Conservation (phyloP, 2,888 invertebrate genomes). For the Callyntrura sp. region DNA sequence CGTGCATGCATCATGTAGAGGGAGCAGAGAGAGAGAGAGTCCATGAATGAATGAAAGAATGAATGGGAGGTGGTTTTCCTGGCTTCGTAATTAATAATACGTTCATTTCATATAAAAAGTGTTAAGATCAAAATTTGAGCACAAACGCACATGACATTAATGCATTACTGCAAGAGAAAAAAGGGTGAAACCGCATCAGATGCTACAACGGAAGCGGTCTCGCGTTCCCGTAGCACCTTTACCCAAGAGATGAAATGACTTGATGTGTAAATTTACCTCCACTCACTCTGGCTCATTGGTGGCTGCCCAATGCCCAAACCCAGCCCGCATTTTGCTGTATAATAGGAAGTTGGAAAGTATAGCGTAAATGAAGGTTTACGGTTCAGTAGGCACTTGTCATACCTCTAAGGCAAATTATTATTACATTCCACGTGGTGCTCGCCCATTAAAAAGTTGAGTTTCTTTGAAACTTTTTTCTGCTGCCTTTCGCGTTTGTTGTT, state of each 20-base stretch:
- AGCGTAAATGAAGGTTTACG: slow-evolving; percentile 6
- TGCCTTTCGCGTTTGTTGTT: background rate
- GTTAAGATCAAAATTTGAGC: slow-evolving; percentile 32
- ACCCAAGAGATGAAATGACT: slow-evolving; percentile 34
- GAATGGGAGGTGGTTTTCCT: no score
- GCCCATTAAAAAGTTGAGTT: slow-evolving; percentile 11
- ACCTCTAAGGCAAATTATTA: slow-evolving; percentile 33
- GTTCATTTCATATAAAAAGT: background rate
- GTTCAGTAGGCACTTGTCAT: background rate
- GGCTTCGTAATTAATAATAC: no score
- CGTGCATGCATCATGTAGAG: slow-evolving; percentile 19
- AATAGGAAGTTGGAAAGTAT: background rate
- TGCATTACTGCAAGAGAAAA: slow-evolving; percentile 4
- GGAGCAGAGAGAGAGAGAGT: no score
- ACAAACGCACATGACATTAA: slow-evolving; percentile 48
- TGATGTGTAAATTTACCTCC: slow-evolving; percentile 29
- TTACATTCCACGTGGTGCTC: slow-evolving; percentile 20
- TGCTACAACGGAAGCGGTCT: no score
- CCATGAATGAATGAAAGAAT: background rate
- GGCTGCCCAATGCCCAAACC: no score
- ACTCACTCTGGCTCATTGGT: background rate
- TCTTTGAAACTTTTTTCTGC: slow-evolving; percentile 35
- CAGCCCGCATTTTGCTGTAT: no score
- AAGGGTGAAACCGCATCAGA: background rate
- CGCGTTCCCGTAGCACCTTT: no score